Evolutionary conservation across 1,140 invertebrate genomes (phyloP).

Genomic region (Euwallacea similis): DNA sequence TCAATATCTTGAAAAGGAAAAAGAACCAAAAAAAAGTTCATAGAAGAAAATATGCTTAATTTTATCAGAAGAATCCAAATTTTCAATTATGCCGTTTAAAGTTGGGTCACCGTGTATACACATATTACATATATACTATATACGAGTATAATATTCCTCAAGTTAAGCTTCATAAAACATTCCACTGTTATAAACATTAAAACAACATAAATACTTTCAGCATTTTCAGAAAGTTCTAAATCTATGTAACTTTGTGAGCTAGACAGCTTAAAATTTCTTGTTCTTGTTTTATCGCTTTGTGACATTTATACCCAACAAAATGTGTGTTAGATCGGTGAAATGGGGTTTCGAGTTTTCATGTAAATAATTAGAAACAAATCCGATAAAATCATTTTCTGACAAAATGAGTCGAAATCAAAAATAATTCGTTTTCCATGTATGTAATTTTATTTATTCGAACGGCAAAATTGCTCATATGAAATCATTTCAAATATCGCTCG

Average conservation of each 20-base stretch:
- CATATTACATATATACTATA: too few relatives aligned
- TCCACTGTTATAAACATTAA: too few relatives aligned
- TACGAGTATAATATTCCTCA: too few relatives aligned
- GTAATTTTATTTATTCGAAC: slow-evolving; percentile 1
- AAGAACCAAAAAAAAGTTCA: too few relatives aligned
- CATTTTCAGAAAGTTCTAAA: neutral
- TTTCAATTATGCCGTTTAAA: too few relatives aligned
- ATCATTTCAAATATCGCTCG: neutral
- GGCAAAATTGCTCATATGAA: neutral
- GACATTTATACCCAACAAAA: neutral
- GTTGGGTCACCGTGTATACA: too few relatives aligned
- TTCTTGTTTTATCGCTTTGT: neutral
- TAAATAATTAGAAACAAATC: neutral
- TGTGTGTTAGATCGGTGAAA: neutral
- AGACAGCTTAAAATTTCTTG: slow-evolving; percentile 4
- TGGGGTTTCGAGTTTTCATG: neutral
- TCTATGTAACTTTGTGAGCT: slow-evolving; percentile 2
- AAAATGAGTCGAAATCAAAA: neutral
- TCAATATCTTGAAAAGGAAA: too few relatives aligned
- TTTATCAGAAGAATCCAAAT: too few relatives aligned
- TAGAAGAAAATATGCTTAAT: too few relatives aligned
- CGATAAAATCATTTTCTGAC: neutral
- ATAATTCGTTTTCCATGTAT: neutral
- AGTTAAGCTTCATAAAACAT: too few relatives aligned
- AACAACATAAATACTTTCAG: neutral